Base-by-base conservation (phyloP, 2,113 vertebrate genomes). In the Himantopus leucocephalus region DNA sequence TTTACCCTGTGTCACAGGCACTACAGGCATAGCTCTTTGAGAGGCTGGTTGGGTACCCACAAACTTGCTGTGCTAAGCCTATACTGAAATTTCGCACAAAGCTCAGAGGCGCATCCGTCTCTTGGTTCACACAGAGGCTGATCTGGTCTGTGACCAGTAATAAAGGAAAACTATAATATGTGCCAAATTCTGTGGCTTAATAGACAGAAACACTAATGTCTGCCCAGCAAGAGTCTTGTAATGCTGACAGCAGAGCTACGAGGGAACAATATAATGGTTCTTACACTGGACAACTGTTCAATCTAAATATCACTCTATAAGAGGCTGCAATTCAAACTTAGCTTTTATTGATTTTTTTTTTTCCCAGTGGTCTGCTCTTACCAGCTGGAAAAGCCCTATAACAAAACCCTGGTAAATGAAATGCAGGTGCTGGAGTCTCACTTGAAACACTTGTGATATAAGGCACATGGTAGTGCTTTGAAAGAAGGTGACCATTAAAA, bases 191-290 rank as follows among this genome's bases (percentile, higher is more conserved):
- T 74, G 43, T 12, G 50, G 34, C 39, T 85, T 88, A 63, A 24
- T 29, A 85, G 80, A 32, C 41, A 88, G 67, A 86, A 92, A 19
- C 66, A 39, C 17, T 47, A 70, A 34, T 13, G 22, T 45, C 39
- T 85, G 35, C 72, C 67, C 82, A 88, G 85, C 55, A 91, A 62
- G n/a, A 26, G 20, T 55, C 83, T 88, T 92, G 50, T 77, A 58
- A 58, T 41, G 39, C 53, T 86, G 64, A 84, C 64, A 94, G 52
- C 20, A 39, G 41, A 50, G 41, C 41, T 79, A 8, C 10, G 3
- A 53, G 48, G 45, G 48, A 85, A 43, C 18, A 72, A 30, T 20
- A 16, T 12, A 29, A 12, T 32, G 55, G 10, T 50, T 84, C 80
- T 71, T 74, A 45, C 20, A 14, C 6, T 45, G 37, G 41, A 81